Conservation (phyloP, 2,113 vertebrate species). For the Motacilla alba region DNA sequence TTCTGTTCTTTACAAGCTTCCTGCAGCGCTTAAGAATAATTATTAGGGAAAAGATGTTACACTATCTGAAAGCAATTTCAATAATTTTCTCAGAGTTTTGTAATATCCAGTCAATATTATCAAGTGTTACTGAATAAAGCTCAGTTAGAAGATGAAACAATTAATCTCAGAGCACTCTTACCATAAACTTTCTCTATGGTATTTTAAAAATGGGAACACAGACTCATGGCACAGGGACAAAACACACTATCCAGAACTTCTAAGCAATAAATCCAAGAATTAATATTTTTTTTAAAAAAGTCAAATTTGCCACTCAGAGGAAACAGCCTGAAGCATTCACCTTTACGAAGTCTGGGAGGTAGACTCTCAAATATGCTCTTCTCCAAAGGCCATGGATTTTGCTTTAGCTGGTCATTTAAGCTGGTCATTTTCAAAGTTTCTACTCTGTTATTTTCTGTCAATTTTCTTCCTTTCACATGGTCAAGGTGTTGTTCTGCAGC, state of each 20-base stretch:
- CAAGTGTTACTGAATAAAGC: neutral
- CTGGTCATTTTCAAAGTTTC: neutral
- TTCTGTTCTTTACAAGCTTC: conserved; percentile 74
- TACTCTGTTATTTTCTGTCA: neutral
- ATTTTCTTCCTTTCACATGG: neutral
- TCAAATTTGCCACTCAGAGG: neutral
- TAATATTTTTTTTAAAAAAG: neutral
- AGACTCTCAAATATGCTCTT: conserved; percentile 73
- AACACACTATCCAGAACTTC: neutral
- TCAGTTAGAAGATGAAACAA: neutral
- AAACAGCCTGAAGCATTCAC: conserved; percentile 51
- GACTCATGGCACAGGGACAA: neutral
- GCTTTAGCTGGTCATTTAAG: conserved; percentile 51
- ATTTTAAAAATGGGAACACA: neutral
- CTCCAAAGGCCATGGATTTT: conserved; percentile 78
- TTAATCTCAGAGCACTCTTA: neutral
- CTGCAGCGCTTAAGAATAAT: conserved; percentile 74
- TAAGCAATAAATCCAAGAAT: neutral
- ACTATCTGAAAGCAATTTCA: neutral
- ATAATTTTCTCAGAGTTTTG: neutral
- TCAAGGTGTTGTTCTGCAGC: neutral
- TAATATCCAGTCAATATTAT: neutral
- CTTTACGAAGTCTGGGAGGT: conserved; percentile 77
- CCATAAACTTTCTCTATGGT: neutral
- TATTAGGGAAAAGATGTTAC: neutral